Conservation (phyloP, 2,888 invertebrate species). For the Spialia ferax region DNA sequence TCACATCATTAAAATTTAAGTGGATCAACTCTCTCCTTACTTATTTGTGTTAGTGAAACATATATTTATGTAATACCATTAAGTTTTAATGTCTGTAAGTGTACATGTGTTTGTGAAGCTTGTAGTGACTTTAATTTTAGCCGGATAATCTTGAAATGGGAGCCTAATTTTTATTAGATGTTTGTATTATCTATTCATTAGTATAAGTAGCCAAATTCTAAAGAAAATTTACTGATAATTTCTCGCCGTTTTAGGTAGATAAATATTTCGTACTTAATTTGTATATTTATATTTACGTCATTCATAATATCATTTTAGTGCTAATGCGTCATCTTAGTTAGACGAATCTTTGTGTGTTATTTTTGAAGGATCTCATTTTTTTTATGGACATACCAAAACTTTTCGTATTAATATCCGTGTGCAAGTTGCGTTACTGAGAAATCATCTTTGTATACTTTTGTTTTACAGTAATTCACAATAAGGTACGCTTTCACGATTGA, state of each 20-base stretch:
- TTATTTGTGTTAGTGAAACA: background rate
- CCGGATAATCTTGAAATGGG: background rate
- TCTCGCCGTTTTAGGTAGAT: no score
- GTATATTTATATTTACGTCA: no score
- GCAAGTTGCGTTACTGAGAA: background rate
- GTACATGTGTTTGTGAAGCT: constrained; percentile 17
- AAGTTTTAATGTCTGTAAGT: constrained; percentile 4
- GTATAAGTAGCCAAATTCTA: constrained; percentile 12
- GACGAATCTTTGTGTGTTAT: no score
- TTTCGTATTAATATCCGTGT: background rate
- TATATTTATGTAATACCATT: constrained; percentile 14
- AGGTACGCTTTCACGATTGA: background rate
- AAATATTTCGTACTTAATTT: no score
- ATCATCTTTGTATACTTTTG: background rate
- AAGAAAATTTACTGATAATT: background rate
- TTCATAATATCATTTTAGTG: no score
- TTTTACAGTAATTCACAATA: background rate
- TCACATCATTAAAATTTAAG: background rate
- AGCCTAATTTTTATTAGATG: constrained; percentile 13
- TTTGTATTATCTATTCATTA: constrained; percentile 7
- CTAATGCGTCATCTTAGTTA: no score
- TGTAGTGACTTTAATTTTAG: constrained; percentile 23
- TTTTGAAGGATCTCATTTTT: no score
- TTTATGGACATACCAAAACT: no score
- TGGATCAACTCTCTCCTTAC: background rate